phyloP scores from a whole-genome alignment of 2,888 invertebrate genomes.

The Tuta absoluta region DNA sequence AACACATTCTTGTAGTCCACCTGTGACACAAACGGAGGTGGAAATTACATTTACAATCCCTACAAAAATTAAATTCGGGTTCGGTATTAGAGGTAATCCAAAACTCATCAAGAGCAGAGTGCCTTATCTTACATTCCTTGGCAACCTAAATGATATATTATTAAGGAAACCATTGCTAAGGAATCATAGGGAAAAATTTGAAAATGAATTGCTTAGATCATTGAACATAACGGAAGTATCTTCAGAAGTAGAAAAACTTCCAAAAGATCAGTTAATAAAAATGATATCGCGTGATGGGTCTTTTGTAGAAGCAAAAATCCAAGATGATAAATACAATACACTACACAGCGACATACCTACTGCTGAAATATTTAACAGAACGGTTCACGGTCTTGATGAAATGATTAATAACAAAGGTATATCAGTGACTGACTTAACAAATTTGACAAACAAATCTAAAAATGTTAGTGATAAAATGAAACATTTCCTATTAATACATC shows the following conservation, averaged over 20 bases:
- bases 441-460: neutral
- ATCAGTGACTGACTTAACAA: neutral
- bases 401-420: neutral
- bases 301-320: conserved; percentile 10
- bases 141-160: neutral
- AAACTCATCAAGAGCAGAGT: neutral
- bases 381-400: neutral
- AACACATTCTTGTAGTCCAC: neutral
- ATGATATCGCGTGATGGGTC: neutral
- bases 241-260: neutral
- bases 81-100: neutral
- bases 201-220: neutral
- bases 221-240: conserved; percentile 1
- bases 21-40: neutral
- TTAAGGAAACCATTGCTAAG: neutral
- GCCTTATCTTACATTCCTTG: conserved; percentile 8
- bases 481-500: neutral
- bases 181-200: neutral
- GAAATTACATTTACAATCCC: neutral
- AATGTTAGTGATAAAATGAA: neutral
- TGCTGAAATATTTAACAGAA: neutral
- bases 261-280: neutral
- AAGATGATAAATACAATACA: neutral
- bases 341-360: too few relatives aligned
- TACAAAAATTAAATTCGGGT: neutral